Evolutionary conservation across 2,113 vertebrate genomes (phyloP).

Genomic region (Ptilonorhynchus violaceus): DNA sequence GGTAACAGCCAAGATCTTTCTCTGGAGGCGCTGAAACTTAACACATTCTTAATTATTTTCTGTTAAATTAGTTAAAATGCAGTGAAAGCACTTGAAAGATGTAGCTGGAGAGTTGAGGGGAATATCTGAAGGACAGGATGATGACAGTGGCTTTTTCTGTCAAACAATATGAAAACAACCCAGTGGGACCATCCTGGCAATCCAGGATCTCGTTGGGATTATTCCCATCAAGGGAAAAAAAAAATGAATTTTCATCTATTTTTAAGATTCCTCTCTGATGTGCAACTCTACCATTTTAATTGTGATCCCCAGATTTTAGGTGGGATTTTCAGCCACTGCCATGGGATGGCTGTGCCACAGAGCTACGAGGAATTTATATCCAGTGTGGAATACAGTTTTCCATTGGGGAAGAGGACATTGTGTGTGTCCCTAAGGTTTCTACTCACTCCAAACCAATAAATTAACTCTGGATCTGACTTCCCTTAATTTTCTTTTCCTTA

Average conservation of each 20-base stretch:
- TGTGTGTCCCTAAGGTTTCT: neutral
- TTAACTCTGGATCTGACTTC: neutral
- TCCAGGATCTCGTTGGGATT: neutral
- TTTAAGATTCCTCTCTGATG: neutral
- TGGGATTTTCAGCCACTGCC: neutral
- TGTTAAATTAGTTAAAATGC: neutral
- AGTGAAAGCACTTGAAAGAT: neutral
- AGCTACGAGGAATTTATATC: neutral
- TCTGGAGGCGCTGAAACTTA: neutral
- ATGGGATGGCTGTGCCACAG: neutral
- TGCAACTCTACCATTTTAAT: neutral
- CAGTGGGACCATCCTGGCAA: neutral
- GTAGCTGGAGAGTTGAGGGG: neutral
- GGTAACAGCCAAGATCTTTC: neutral
- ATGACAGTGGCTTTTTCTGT: neutral
- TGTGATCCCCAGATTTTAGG: neutral
- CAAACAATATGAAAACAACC: neutral
- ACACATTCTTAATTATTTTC: neutral
- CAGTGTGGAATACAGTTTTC: neutral
- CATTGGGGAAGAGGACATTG: neutral
- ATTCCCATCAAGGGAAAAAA: neutral
- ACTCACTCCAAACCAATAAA: neutral
- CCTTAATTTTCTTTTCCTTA: too few species aligned
- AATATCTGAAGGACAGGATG: rapidly evolving
- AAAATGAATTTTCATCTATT: rapidly evolving